These are phyloP conservation scores for Pentalonia nigronervosa DNA, from an alignment of 1,140 invertebrate genomes.

Conservation along the genomic window DNA sequence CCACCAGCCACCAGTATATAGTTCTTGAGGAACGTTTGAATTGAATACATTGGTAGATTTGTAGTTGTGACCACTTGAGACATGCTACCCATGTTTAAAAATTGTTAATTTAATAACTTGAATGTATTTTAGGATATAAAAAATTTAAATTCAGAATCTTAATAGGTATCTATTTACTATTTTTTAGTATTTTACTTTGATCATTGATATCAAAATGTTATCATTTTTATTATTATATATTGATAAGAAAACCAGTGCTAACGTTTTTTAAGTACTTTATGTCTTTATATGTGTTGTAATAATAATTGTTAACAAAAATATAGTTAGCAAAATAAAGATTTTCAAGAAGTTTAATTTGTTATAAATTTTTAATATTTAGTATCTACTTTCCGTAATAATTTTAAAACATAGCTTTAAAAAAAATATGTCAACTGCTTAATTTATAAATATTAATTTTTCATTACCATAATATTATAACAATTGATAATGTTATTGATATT, in stretches of 20 bases:
- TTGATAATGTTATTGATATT: not conserved
- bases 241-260: slow-evolving; percentile 20
- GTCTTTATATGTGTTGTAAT: not conserved
- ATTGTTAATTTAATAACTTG: not conserved
- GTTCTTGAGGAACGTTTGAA: slow-evolving; percentile 88
- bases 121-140: not conserved
- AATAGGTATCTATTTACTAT: not conserved
- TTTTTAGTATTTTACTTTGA: not conserved
- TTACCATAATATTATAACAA: not conserved
- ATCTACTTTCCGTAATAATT: no score
- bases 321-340: not conserved
- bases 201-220: not conserved
- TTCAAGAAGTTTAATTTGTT: not conserved
- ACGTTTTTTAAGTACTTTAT: not conserved
- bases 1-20: slow-evolving; percentile 95
- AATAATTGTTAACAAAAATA: not conserved
- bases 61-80: slow-evolving; percentile 74
- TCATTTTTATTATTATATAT: not conserved
- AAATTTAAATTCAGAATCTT: not conserved
- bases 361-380: no score
- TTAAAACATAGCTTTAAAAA: no score
- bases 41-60: slow-evolving; percentile 91
- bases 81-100: not conserved
- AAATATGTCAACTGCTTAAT: no score
- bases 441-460: no score